Evolutionary conservation across 2,113 vertebrate genomes (phyloP), one percentile per base, ranked within the genome.

Genomic region (Chroicocephalus ridibundus): DNA sequence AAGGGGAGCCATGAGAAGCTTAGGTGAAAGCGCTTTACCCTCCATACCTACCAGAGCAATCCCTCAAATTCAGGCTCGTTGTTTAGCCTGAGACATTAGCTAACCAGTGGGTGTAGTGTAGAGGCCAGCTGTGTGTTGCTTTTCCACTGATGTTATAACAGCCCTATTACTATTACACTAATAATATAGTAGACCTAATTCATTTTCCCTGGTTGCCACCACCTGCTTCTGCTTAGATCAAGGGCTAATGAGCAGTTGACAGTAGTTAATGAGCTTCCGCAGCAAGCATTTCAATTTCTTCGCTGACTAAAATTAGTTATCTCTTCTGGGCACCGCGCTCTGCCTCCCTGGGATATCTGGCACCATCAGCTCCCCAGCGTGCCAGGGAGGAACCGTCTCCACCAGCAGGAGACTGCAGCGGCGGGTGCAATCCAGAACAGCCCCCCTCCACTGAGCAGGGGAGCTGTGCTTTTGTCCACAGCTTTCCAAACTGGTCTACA

Each of bases 201-300:
- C 3, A 90, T 96, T 94, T 96, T 93, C 92, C 82, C 82, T 82
- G 71, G 52, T 79, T 94, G 66, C 62, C 62, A 82, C 52, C 83
- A 91, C 83, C 47, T 89, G 75, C 74, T 89, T 95, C 85, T 94
- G 62, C 92, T 96, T 91, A 95, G 81, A 91, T 79, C 80, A 86
- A 91, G 12, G 32, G 70, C 74, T 97, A 94, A 97, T 82, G 62
- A 91, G 46, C 70, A 82, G 70, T 42, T 95, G 93, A 85, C 81
- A 82, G 66, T 58, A 65, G 61, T 85, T 95, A 95, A 96, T 91
- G 77, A 91, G 65, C 81, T 84, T 87, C 57, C 87, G 44, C 57
- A 94, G 40, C 34, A 89, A 87, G 55, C 38, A 58, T 84, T 93
- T 93, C 3, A 58, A 6, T 87, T 94, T 85, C 38, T 93, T 85